Conservation (phyloP, 92 coral and sea anemone species). For the Epizoanthus scotinus region DNA sequence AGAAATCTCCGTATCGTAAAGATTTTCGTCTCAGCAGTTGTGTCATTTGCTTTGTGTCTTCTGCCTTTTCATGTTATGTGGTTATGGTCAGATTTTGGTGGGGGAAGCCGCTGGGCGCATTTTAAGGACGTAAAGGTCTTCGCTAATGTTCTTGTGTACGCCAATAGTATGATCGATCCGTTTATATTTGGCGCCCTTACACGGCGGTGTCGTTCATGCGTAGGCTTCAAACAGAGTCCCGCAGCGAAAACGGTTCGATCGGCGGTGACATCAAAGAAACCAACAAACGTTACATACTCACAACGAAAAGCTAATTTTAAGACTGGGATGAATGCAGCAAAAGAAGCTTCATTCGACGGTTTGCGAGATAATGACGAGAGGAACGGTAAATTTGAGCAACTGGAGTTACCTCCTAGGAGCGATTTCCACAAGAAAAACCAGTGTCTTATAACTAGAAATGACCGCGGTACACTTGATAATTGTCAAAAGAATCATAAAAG, state of each 20-base stretch:
- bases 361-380: neutral
- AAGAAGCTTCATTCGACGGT: neutral
- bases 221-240: neutral
- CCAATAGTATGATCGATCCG: slow-evolving; percentile 70
- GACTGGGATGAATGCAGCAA: neutral
- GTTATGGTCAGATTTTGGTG: slow-evolving; percentile 74
- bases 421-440: no score
- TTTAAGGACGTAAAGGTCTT: slow-evolving; percentile 49
- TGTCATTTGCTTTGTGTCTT: slow-evolving; percentile 68
- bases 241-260: neutral
- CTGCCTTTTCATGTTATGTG: slow-evolving; percentile 74
- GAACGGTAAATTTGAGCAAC: no score
- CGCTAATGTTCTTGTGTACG: slow-evolving; percentile 60
- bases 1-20: slow-evolving; percentile 64
- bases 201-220: slow-evolving; percentile 29
- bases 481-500: no score
- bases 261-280: neutral
- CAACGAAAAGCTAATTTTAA: neutral
- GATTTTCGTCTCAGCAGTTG: slow-evolving; percentile 69
- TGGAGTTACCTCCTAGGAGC: no score
- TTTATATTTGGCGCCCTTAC: slow-evolving; percentile 71
- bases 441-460: no score
- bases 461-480: no score
- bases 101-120: slow-evolving; percentile 54
- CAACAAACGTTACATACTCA: neutral